These are phyloP conservation scores for Fissipunctia ypsillon DNA, from an alignment of 2,888 invertebrate species.

Conservation along the genomic window DNA sequence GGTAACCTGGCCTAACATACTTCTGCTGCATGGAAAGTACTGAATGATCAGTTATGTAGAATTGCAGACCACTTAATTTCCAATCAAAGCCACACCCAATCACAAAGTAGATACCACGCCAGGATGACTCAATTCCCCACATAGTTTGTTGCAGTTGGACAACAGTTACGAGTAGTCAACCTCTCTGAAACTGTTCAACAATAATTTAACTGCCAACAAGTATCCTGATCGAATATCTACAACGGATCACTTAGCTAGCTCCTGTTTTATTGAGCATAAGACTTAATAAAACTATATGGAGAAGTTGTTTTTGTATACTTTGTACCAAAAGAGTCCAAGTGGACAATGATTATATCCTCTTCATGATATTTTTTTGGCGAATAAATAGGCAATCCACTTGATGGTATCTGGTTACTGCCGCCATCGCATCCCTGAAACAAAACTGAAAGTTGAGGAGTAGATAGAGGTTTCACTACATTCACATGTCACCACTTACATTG, in stretches of 20 bases:
- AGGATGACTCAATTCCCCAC: conserved; percentile 3
- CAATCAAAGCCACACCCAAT: not conserved
- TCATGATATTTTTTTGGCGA: too few relatives aligned
- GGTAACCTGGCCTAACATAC: too few relatives aligned
- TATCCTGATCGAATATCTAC: conserved; percentile 31
- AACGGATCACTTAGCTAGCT: not conserved
- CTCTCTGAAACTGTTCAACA: conserved; percentile 39
- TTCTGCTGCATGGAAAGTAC: not conserved
- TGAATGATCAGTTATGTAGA: not conserved
- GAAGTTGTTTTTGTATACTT: not conserved
- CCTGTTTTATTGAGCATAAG: not conserved
- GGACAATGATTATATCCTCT: too few relatives aligned
- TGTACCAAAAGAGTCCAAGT: not conserved
- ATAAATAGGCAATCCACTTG: too few relatives aligned
- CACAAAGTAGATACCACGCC: not conserved
- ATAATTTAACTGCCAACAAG: conserved; percentile 42
- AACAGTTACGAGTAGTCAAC: conserved; percentile 29
- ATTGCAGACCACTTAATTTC: not conserved
- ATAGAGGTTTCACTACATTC: too few relatives aligned
- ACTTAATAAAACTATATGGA: not conserved
- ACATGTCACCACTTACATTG: too few relatives aligned
- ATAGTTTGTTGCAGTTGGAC: conserved; percentile 47
- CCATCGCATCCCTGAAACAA: too few relatives aligned
- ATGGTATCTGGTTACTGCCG: too few relatives aligned
- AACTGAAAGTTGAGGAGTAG: too few relatives aligned